Evolutionary conservation across 35 echinoderm and acorn worm species (phyloP), one percentile per base, ranked within the genome.

Genomic region (Apostichopus parvimensis): DNA sequence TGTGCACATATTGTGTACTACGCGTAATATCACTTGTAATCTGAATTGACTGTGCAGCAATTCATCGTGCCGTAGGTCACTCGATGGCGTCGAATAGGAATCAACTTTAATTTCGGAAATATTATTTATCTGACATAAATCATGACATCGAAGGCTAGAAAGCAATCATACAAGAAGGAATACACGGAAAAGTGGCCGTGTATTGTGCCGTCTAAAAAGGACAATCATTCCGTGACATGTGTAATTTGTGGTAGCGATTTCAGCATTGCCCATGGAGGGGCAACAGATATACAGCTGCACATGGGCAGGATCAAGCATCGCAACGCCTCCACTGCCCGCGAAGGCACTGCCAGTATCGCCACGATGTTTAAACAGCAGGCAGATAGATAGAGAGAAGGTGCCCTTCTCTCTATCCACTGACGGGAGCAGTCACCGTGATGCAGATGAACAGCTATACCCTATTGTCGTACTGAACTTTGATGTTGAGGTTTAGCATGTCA

Each of bases 401-500:
- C 78, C 78, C 26, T 65, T 93, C 71, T 93, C 91, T 9, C 34
- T 95, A 11, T 93, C 94, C 7, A 95, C 94, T 20, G 94, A 95
- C 64, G 94, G 94, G 23, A 93, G 91, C 70, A 71, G 54, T 26
- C 86, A 95, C 82, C 80, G 90, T 82, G 94, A 84, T n/a, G 91
- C 91, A 52, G 91, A 95, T 53, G 86, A 92, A 22, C 94, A 95
- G 22, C 60, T 95, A 14, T 93, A 93, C 91, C 94, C 94, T 11
- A 73, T 95, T 15, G 10, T 95, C 24, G 79, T 92, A 14, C 58
- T 79, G 10, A 90, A 77, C 66, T 93, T 82, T 95, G 91, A 93
- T 93, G 59, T 20, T 34, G 25, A 80, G 25, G 25, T 8, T 80
- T 26, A 80, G 12, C 12, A 26, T 80, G 78, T 80, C 78, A 80